Base-by-base conservation (phyloP, 2,888 invertebrate genomes). In the Ectemnius continuus region DNA sequence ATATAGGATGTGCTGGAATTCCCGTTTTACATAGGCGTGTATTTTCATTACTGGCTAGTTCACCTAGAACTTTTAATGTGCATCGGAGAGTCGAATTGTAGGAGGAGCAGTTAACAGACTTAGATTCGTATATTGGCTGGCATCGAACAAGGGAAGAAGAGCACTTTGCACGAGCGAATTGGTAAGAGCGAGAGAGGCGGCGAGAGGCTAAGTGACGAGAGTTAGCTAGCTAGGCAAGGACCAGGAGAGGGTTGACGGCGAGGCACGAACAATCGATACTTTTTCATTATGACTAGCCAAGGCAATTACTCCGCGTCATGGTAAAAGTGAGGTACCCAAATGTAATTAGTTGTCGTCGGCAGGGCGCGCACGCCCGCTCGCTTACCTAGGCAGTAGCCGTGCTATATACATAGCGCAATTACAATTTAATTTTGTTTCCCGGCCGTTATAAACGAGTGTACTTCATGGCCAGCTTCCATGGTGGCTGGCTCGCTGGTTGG, bases 371-470 rank as follows among this genome's bases (percentile, higher is more conserved):
- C 36, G 11, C 36, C 36, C 36, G 36, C 36, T 36, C 36, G 81
- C 80, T 84, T 79, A 82, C 84, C 84, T 79, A 82, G 77, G 67
- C 74, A 70, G 81, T 73, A 76, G 69, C 77, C 67, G 65, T 76
- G 80, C 79, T 82, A 80, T 84, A 77, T 84, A 82, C 80, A 81
- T 80, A 77, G 80, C 67, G 79, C 85, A 84, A 83, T 85, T 85
- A 82, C 76, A 85, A 86, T 86, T 86, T 86, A 79, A 86, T 86
- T 86, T 86, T 78, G 81, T 83, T 80, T 76, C 79, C 79, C 58
- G 78, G 73, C 72, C 76, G 82, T 84, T 82, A 84, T 83, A 85
- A 84, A 84, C 81, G 83, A 84, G 84, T 84, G 81, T 81, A 79
- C 83, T 84, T 81, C 76, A 84, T 79, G 80, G 79, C 60, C 79